phyloP scores from a whole-genome alignment of 2,888 invertebrate genomes.

The Eulithis prunata region DNA sequence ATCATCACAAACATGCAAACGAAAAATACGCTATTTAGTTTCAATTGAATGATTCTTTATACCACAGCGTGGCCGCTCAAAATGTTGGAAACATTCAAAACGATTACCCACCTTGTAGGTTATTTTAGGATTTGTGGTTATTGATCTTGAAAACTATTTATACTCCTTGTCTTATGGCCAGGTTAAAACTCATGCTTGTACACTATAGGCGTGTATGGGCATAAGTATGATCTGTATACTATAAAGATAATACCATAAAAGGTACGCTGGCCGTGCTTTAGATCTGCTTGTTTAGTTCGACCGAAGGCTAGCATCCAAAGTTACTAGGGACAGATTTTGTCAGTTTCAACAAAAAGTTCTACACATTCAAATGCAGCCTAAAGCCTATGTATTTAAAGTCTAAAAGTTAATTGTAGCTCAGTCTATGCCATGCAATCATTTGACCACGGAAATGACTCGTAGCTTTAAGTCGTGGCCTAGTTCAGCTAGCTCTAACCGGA shows the following conservation, averaged over 20 bases:
- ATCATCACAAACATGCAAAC: conserved; percentile 34
- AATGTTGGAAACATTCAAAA: conserved; percentile 41
- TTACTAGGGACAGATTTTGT: conserved; percentile 12
- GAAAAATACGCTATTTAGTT: conserved; percentile 21
- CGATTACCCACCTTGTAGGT: conserved; percentile 30
- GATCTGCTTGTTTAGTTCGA: conserved; percentile 9
- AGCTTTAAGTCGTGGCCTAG: conserved; percentile 10
- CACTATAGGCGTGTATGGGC: not conserved
- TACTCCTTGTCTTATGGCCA: not conserved
- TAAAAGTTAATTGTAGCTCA: conserved; percentile 1
- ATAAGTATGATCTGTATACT: not conserved
- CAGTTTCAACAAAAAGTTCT: not conserved
- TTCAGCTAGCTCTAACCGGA: conserved; percentile 19
- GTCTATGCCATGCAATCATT: conserved; percentile 10
- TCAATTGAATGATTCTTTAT: conserved; percentile 22
- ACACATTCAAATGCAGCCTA: not conserved
- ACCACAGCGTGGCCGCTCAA: conserved; percentile 44
- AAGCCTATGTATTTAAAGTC: not conserved
- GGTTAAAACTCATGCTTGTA: not conserved
- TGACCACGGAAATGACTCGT: conserved; percentile 11
- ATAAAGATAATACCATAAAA: conserved; percentile 7
- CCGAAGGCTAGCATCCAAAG: conserved; percentile 8
- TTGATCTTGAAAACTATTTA: conserved; percentile 11
- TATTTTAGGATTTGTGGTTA: conserved; percentile 12
- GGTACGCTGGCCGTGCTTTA: not conserved